Conservation (phyloP, 2,113 vertebrate genomes). For the Montifringilla adamsi region DNA sequence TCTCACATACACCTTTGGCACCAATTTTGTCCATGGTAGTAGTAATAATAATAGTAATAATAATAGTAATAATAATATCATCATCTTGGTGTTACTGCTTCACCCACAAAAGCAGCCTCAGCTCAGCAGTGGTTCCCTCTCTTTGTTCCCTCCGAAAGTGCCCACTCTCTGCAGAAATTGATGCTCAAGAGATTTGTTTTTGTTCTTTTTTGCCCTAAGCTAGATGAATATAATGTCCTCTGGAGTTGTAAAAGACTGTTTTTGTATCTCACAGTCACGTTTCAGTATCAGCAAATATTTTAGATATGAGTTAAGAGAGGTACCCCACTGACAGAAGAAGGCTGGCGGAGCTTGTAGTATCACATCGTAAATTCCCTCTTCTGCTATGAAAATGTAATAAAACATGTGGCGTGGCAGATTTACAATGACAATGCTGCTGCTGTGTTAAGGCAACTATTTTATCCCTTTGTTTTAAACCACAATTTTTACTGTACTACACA, state of each 20-base stretch:
- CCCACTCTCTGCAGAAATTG: not conserved
- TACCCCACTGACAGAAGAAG: constrained; percentile 57
- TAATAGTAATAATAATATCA: not conserved
- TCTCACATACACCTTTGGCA: not conserved
- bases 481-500: not conserved
- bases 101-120: not conserved
- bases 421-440: constrained; percentile 42
- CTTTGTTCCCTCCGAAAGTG: not conserved
- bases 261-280: constrained; percentile 30
- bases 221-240: constrained; percentile 13
- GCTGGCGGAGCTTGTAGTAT: constrained; percentile 49
- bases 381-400: constrained; percentile 65
- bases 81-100: not conserved
- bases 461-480: constrained; percentile 45
- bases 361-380: constrained; percentile 66
- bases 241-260: not conserved
- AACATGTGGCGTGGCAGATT: constrained; percentile 59
- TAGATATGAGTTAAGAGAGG: constrained; percentile 57
- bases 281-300: constrained; percentile 68
- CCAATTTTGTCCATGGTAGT: not conserved
- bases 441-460: constrained; percentile 33
- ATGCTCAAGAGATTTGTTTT: not conserved
- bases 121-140: not conserved
- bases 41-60: too few relatives aligned
- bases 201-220: not conserved